Evolutionary conservation across 2,888 invertebrate genomes (phyloP).

Genomic region (Leistus spinibarbis): DNA sequence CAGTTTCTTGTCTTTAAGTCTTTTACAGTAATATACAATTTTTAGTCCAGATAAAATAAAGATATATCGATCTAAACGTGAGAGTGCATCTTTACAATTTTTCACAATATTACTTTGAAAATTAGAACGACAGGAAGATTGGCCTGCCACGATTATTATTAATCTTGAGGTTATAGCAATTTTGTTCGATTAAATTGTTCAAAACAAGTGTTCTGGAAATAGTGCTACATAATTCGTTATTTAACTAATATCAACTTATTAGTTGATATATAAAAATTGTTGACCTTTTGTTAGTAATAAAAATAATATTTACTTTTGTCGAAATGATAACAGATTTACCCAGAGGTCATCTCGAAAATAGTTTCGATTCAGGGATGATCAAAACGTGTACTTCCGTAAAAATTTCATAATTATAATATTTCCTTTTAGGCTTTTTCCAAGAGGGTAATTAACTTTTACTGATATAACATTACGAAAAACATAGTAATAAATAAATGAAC

Average conservation of each 20-base stretch:
- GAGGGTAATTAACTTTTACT: no score
- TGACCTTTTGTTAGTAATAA: no score
- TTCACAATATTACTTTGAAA: not conserved
- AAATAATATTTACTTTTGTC: no score
- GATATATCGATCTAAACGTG: not conserved
- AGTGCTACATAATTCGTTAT: not conserved
- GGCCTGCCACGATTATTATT: not conserved
- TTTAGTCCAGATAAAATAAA: not conserved
- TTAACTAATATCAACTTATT: not conserved
- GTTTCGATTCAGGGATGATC: no score
- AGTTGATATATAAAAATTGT: no score
- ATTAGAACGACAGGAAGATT: not conserved
- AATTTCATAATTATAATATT: no score
- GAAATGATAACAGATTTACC: no score
- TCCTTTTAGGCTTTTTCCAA: no score
- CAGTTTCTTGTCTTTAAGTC: not conserved
- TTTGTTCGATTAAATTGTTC: not conserved
- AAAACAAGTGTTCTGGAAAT: not conserved
- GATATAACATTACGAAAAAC: no score
- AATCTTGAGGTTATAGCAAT: not conserved
- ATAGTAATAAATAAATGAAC: no score
- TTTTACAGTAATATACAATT: not conserved
- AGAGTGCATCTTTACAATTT: not conserved
- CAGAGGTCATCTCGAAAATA: no score
- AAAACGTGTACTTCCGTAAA: no score